Evolutionary conservation across 2,113 vertebrate species (phyloP).

Genomic region (Centropristis striata): DNA sequence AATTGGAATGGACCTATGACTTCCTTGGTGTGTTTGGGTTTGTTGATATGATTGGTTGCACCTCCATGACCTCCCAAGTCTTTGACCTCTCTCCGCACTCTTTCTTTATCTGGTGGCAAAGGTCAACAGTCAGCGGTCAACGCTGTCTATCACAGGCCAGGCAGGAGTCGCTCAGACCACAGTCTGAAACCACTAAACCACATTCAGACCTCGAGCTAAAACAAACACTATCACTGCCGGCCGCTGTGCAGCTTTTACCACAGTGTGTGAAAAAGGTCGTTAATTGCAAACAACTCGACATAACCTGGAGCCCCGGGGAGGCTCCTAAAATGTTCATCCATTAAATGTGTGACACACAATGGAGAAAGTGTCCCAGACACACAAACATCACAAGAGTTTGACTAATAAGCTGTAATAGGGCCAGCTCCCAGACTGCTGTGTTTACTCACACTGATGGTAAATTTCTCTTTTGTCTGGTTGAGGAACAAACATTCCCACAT

Average conservation of each 20-base stretch:
- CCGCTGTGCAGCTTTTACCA: slow-evolving; percentile 22
- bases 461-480: slow-evolving; percentile 53
- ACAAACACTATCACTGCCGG: slow-evolving; percentile 41
- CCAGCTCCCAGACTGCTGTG: slow-evolving; percentile 44
- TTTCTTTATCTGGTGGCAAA: slow-evolving; percentile 64
- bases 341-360: slow-evolving; percentile 38
- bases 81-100: slow-evolving; percentile 51
- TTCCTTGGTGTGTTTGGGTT: slow-evolving; percentile 50
- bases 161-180: slow-evolving; percentile 35
- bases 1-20: slow-evolving; percentile 2
- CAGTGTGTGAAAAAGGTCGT: slow-evolving; percentile 51
- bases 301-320: background rate
- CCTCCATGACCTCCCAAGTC: slow-evolving; percentile 44
- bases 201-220: slow-evolving; percentile 50
- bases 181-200: slow-evolving; percentile 42
- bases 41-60: slow-evolving; percentile 63
- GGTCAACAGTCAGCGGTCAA: slow-evolving; percentile 69
- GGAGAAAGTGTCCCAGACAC: slow-evolving; percentile 39
- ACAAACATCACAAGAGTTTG: slow-evolving; percentile 41
- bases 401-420: slow-evolving; percentile 14
- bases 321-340: background rate
- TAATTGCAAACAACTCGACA: slow-evolving; percentile 51
- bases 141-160: slow-evolving; percentile 60
- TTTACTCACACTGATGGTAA: slow-evolving; percentile 59
- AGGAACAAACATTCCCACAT: slow-evolving; percentile 61